These are phyloP conservation scores for Hylia prasina DNA, from an alignment of 2,113 vertebrate genomes.

Conservation along the genomic window DNA sequence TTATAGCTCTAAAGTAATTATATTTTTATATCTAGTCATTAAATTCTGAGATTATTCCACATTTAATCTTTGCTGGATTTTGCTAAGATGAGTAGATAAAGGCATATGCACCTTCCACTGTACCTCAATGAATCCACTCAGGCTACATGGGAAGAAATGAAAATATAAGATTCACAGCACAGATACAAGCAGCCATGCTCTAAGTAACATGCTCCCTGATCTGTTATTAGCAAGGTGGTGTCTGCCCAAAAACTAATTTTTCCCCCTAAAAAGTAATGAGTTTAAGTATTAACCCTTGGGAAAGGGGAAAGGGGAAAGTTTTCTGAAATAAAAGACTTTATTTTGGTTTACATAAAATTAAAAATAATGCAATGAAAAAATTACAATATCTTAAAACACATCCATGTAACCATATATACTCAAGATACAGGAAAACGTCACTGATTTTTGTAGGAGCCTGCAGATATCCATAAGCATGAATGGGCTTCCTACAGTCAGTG, in stretches of 20 bases:
- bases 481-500: too few species aligned
- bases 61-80: neutral
- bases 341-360: neutral
- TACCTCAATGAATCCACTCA: neutral
- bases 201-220: neutral
- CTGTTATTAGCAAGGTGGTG: neutral
- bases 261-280: neutral
- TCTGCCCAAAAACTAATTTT: neutral
- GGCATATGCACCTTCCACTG: neutral
- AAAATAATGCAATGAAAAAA: neutral
- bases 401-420: accelerated
- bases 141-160: neutral
- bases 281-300: neutral
- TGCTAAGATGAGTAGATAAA: neutral
- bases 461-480: neutral
- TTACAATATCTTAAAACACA: accelerated
- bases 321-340: accelerated
- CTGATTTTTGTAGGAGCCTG: neutral
- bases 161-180: neutral
- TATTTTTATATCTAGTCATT: neutral
- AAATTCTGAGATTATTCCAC: neutral
- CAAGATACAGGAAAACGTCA: neutral
- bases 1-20: neutral
- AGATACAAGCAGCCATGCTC: neutral
- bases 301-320: too few species aligned